phyloP scores from a whole-genome alignment of 2,797 vertebrate genomes.

The Botia almorhae region DNA sequence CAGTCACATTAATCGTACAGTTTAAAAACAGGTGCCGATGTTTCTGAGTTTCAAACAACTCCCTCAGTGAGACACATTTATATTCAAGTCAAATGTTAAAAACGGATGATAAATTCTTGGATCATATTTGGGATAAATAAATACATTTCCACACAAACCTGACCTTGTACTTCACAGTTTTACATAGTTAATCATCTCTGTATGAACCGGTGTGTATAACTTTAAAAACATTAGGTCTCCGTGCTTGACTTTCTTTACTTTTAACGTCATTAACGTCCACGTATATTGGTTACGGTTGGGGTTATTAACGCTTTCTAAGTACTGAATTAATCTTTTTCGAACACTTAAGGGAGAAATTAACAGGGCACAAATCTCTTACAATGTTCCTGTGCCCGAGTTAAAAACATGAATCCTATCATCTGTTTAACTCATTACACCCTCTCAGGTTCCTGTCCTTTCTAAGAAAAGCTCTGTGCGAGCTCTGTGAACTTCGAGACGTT shows the following conservation, averaged over 20 bases:
- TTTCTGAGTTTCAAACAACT: constrained; percentile 29
- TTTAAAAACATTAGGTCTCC: neutral
- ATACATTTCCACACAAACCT: too few species aligned
- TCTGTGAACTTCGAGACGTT: constrained; percentile 49
- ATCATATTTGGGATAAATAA: neutral
- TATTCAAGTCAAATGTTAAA: neutral
- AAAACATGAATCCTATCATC: constrained; percentile 38
- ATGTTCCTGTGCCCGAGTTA: constrained; percentile 37
- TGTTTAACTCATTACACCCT: constrained; percentile 32
- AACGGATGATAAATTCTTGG: neutral
- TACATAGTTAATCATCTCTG: neutral
- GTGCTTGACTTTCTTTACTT: constrained; percentile 38
- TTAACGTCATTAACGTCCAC: constrained; percentile 19
- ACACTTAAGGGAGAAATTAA: constrained; percentile 46
- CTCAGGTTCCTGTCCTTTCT: constrained; percentile 8
- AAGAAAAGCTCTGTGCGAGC: constrained; percentile 16
- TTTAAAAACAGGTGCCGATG: constrained; percentile 43
- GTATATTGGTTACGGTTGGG: constrained; percentile 26
- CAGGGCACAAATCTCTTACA: constrained; percentile 36
- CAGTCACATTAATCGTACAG: constrained; percentile 16
- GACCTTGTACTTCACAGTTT: constrained; percentile 11
- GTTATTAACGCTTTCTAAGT: constrained; percentile 34
- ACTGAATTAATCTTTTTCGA: constrained; percentile 33
- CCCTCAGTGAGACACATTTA: constrained; percentile 12
- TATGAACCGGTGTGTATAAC: neutral